A percentile compares a stretch with the other conserved stretches of the same genome.
phyloP scores from a whole-genome alignment of 2,797 vertebrate species.

The Perodicticus potto region DNA sequence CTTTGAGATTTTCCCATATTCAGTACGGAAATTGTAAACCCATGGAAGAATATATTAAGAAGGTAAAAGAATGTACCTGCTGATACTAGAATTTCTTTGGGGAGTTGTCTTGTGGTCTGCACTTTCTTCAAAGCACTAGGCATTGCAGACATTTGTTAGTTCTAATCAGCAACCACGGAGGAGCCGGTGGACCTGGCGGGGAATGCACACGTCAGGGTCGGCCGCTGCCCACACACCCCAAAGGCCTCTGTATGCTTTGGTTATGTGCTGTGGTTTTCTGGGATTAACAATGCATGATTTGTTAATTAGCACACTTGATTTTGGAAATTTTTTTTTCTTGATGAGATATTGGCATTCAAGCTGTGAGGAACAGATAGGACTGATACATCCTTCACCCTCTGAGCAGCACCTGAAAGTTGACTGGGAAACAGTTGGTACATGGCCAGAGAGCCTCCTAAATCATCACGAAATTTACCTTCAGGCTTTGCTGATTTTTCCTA shows the following conservation, averaged over 20 bases:
- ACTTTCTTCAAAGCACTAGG: not conserved
- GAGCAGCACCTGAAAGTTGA: not conserved
- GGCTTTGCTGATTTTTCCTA: not conserved
- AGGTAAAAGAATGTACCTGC: not conserved
- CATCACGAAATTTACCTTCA: not conserved
- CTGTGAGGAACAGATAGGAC: not conserved
- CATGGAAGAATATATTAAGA: not conserved
- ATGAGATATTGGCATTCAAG: not conserved
- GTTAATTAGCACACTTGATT: not conserved
- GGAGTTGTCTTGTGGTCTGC: not conserved
- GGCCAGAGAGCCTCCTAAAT: not conserved
- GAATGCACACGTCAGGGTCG: rapidly evolving
- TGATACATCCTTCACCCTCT: not conserved
- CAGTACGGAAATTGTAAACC: not conserved
- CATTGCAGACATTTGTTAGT: not conserved
- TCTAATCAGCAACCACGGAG: not conserved
- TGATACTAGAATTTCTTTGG: not conserved
- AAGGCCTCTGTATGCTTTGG: not conserved
- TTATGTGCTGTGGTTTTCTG: not conserved
- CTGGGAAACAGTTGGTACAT: not conserved
- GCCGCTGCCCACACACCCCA: not conserved
- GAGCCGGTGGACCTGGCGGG: not conserved
- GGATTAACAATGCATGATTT: not conserved
- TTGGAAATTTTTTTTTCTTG: not conserved
- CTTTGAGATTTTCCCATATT: not conserved